Base-by-base conservation (phyloP, 2,797 vertebrate species). In the Ispidina lecontei region DNA sequence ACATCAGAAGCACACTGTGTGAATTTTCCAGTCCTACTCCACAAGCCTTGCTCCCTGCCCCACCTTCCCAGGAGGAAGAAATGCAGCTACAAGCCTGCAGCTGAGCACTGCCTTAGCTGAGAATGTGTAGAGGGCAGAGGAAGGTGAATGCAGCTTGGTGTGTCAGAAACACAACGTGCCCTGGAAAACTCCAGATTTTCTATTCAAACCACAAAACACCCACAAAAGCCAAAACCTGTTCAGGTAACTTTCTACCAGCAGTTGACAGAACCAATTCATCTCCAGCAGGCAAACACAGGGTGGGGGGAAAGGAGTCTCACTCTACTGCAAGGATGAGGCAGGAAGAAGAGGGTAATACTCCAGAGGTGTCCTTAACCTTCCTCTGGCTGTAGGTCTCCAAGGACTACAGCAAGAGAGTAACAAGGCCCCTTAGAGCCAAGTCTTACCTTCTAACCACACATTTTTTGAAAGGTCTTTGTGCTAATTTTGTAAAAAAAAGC, bases 141-240 rank as follows among this genome's bases (percentile, higher is more conserved):
- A 89, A 60, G 5, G 2, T 7, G 8, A 6, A 8, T 31, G 31
- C 14, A 68, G 31, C 20, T 62, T 26, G 18, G 2, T 37, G 5
- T 31, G 39, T 63, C 41, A 75, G 47, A 83, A 73, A 0, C 2
- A 73, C 8, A 67, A 9, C 0, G 0, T 16, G 7, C 9, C 14
- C 26, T 43, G 39, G 19, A 59, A 83, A 69, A 52, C 7, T 44
- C 22, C 29, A 69, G 29, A 8, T 65, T 94, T 84, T 54, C 77
- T 37, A 14, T 35, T 62, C 67, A 60, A 90, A 68, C 10, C 18
- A 33, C 3, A 52, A 12, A 74, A 55, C 17, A 62, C 10, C 9
- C 22, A 79, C 5, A 17, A 35, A 3, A 85, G 35, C 20, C 55
- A 64, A 79, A 70, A 55, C 7, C 7, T 41, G 8, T 14, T 31